Conservation (phyloP, 2,113 vertebrate species). For the Pyrgilauda ruficollis region DNA sequence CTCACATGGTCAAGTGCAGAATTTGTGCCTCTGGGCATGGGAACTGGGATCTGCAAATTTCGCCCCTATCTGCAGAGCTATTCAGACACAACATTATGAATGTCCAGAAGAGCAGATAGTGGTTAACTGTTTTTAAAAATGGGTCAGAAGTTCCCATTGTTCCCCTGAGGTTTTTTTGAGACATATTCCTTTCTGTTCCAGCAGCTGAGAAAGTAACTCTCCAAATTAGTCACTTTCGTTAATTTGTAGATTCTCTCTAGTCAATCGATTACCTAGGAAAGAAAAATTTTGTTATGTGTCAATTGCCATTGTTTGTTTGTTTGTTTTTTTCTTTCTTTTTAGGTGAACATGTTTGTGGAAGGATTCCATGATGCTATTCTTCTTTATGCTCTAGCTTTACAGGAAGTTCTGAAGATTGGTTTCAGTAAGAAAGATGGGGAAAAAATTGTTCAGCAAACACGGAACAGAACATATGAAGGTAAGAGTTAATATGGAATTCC, state of each 20-base stretch:
- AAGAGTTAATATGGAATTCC: neutral
- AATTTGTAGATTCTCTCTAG: neutral
- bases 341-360: slow-evolving; percentile 98
- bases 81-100: neutral
- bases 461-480: slow-evolving; percentile 98
- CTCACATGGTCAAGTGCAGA: neutral
- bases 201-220: neutral
- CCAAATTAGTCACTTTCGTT: neutral
- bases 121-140: neutral
- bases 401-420: slow-evolving; percentile 87
- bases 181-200: neutral
- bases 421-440: slow-evolving; percentile 88
- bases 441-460: slow-evolving; percentile 87
- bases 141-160: neutral
- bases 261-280: neutral
- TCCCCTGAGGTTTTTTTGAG: neutral
- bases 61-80: neutral
- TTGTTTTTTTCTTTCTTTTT: slow-evolving; percentile 31
- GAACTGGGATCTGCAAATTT: neutral
- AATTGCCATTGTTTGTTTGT: neutral
- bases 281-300: neutral
- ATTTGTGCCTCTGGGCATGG: neutral
- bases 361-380: slow-evolving; percentile 95
- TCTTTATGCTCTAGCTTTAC: slow-evolving; percentile 89
- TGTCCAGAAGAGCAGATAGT: neutral